Percentiles rank a stretch among this genome's conserved stretches.
phyloP scores from a whole-genome alignment of 2,888 invertebrate species.

The Ypsolopha sequella region DNA sequence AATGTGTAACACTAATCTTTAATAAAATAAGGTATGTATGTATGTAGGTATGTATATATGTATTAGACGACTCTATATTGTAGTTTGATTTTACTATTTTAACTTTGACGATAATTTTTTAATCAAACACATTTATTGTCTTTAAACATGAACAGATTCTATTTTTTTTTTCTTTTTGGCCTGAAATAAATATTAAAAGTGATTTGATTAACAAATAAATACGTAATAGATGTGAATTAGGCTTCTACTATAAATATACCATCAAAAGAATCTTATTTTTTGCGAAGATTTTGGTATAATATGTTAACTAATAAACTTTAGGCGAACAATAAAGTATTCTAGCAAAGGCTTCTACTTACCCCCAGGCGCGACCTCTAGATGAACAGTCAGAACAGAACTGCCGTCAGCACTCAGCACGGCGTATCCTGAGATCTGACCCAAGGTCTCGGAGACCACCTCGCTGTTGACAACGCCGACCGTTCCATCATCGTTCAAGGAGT shows the following conservation, averaged over 20 bases:
- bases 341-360: conserved; percentile 18
- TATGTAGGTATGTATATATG: too few species aligned
- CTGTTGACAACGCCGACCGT: conserved; percentile 26
- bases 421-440: conserved; percentile 33
- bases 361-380: conserved; percentile 26
- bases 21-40: too few species aligned
- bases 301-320: background rate
- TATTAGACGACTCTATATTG: too few species aligned
- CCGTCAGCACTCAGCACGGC: conserved; percentile 32
- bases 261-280: background rate
- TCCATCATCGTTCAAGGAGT: conserved; percentile 19
- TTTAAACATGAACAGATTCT: too few species aligned
- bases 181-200: too few species aligned
- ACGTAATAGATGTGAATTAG: background rate
- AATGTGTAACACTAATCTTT: too few species aligned
- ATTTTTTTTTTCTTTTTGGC: too few species aligned
- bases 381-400: conserved; percentile 36
- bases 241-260: background rate
- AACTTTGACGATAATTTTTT: too few species aligned
- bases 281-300: background rate
- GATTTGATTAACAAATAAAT: too few species aligned
- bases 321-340: background rate
- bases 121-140: too few species aligned
- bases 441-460: conserved; percentile 32
- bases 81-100: too few species aligned